phyloP scores from a whole-genome alignment of 30 jellyfish, hydroid and myxozoan genomes.

The Pelagia noctiluca region DNA sequence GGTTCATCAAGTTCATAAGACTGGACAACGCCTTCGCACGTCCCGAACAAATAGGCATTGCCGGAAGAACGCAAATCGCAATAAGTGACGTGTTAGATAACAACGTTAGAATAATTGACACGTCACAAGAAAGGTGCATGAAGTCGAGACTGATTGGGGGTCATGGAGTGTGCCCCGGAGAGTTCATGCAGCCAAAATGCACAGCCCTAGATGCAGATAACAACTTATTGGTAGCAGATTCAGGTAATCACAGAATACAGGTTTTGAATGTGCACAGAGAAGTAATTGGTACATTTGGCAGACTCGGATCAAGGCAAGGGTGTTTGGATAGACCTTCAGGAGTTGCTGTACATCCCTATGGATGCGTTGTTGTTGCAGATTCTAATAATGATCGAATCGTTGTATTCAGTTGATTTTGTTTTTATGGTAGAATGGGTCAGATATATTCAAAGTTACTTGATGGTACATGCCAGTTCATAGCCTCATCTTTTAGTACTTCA shows the following conservation, averaged over 20 bases:
- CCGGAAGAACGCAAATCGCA: constrained; percentile 30
- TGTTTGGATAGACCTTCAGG: constrained; percentile 72
- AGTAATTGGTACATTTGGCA: constrained; percentile 53
- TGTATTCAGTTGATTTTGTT: constrained; percentile 17
- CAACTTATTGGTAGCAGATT: constrained; percentile 56
- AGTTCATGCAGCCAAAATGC: constrained; percentile 57
- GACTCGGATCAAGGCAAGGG: constrained; percentile 68
- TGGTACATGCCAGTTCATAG: too few relatives aligned
- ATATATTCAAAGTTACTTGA: background rate
- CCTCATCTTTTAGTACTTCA: too few relatives aligned
- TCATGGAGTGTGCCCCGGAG: constrained; percentile 70
- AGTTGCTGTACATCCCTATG: constrained; percentile 72
- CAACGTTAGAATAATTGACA: constrained; percentile 45
- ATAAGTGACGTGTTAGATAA: constrained; percentile 34
- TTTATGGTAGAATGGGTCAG: background rate
- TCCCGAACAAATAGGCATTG: constrained; percentile 30
- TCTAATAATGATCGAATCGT: constrained; percentile 59
- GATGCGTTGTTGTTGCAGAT: constrained; percentile 76
- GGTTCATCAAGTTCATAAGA: constrained; percentile 30
- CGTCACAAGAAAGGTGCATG: background rate
- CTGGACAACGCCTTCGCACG: constrained; percentile 34
- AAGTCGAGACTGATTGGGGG: constrained; percentile 38
- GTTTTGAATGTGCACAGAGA: constrained; percentile 41
- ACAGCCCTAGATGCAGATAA: constrained; percentile 48
- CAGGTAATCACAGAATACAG: constrained; percentile 76